Base-by-base conservation (phyloP, 2,888 invertebrate genomes). In the Thalpophila matura region DNA sequence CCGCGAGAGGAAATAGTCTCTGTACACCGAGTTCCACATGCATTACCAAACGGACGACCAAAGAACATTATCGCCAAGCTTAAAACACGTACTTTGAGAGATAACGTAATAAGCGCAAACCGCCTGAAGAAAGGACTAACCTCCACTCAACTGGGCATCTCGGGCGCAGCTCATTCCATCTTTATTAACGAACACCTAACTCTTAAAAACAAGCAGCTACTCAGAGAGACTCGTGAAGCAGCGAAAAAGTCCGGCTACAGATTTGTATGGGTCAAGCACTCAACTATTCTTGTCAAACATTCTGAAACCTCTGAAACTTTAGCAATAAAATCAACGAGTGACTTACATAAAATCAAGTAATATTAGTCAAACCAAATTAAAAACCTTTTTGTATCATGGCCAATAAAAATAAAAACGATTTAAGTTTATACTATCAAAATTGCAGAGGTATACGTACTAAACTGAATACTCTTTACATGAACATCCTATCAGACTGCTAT, bases 231-330 rank as follows among this genome's bases (percentile, higher is more conserved):
- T 3, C 38, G 50, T 3, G 50, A 43, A 2, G 16, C 16, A 7
- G 53, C 53, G 0, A 54, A 27, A n/a, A 54, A 31, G 7, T n/a
- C 5, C 3, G 16, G n/a, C 9, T 54, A 35, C n/a, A 43, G 27
- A 16, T 54, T 54, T 24, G 53, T 54, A 1, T 54, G 53, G 53
- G 35, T 43, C 2, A 54, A 54, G 12, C 53, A 54, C 14, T 46
- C 37, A 3, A 55, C 37, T 5, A 55, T 55, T 4, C 55, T 46
- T 4, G 55, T 14, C 2, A 55, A 29, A 29, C 35, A 3, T 1
- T 9, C 12, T 1, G 55, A 55, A 35, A 37, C 45, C 29, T 46
- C 55, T 6, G 27, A 38, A 27, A 55, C 38, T 1, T 29, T 46
- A 38, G 38, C 46, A 2, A 55, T 55, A 20, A 55, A 29, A 38